A percentile compares a stretch with the other conserved stretches of the same genome.
Evolutionary conservation across 1,140 invertebrate genomes (phyloP).

Genomic region (Eriocheir sinensis): DNA sequence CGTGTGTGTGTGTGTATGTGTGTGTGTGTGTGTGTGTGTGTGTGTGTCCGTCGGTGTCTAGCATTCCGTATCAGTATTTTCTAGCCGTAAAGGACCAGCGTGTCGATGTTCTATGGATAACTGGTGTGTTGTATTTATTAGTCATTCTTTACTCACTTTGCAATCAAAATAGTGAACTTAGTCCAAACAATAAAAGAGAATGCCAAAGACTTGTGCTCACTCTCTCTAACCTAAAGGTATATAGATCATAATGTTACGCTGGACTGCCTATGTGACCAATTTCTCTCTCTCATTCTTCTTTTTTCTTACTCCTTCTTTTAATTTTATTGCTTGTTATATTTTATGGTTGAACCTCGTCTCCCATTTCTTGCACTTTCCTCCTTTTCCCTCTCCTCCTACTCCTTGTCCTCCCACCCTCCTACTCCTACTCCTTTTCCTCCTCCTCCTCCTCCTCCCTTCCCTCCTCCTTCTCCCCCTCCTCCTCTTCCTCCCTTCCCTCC

Average conservation of each 20-base stretch:
- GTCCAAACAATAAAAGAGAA: constrained; percentile 66
- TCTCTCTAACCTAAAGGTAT: background rate
- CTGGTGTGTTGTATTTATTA: constrained; percentile 64
- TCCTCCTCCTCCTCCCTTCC: background rate
- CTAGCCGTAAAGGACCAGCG: constrained; percentile 19
- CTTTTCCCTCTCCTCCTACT: background rate
- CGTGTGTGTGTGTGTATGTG: background rate
- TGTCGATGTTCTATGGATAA: constrained; percentile 46
- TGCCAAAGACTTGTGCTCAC: constrained; percentile 61
- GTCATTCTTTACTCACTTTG: constrained; percentile 66
- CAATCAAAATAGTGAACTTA: constrained; percentile 72
- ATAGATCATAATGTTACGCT: background rate
- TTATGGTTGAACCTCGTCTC: background rate
- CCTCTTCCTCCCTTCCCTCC: background rate
- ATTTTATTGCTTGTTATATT: background rate
- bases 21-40: constrained; percentile 43
- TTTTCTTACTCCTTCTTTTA: background rate
- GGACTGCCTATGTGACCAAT: background rate
- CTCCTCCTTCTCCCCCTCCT: background rate
- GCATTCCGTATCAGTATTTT: constrained; percentile 61
- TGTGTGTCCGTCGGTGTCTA: background rate
- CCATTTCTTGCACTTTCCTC: background rate
- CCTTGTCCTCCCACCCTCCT: background rate
- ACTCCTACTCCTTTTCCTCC: background rate
- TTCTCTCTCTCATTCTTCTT: background rate